Base-by-base conservation (phyloP, 2,888 invertebrate genomes). In the Portevinia maculata region DNA sequence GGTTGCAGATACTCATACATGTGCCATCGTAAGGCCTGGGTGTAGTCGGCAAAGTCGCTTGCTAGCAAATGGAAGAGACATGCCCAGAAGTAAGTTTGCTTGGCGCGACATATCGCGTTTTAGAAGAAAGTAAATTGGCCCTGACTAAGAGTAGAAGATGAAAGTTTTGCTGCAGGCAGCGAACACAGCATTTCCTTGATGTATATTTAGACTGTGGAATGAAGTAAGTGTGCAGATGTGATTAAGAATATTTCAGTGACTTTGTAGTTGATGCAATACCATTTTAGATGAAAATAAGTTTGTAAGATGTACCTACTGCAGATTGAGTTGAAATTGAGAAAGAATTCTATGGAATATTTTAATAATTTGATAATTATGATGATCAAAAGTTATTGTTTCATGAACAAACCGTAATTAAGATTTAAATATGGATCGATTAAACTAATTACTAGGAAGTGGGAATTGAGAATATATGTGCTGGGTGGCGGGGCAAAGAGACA, bases 121-220 rank as follows among this genome's bases (percentile, higher is more conserved):
- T 39, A 59, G 75, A 81, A 78, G 78, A 83, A 83, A 83, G 83
- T 73, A 71, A 67, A 71, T 57, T 78, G 71, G 67, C 76, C 73
- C 78, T 78, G 78, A 78, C 73, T 67, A 60, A 34, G 70, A 60
- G 71, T 39, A 79, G 50, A 24, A 62, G 70, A 76, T 70, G 76
- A 81, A 81, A 81, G 76, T 75, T 76, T 75, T 37, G 41, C 41
- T 70, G 34, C 55, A 73, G 24, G 15, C 37, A 41, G 32, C 41
- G 50, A 28, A 30, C 30, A 30, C 41, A 52, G 57, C 57, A 57
- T 78, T 64, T 78, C 52, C 70, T 55, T 55, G 30, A 19, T 30
- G 17, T 59, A 34, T n/a, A n/a, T n/a, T 50, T 41, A 9, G 39
- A 19, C n/a, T 57, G 41, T 52, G 24, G 19, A 32, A 17, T 34